phyloP scores from a whole-genome alignment of 2,888 invertebrate genomes.

The Lutraria lutraria region DNA sequence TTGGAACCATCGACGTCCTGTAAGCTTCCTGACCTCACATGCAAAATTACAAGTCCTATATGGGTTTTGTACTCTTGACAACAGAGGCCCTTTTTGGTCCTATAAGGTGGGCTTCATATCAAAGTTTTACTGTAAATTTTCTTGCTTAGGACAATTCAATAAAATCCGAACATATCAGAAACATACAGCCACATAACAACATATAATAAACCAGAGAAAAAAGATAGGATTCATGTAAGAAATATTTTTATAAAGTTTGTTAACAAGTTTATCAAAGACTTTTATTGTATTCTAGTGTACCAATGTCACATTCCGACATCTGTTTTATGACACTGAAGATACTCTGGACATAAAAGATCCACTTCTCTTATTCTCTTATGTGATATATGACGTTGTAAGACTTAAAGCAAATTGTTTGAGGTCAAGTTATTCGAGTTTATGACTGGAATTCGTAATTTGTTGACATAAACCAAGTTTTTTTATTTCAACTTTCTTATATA shows the following conservation, averaged over 20 bases:
- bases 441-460: neutral
- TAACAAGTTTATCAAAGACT: neutral
- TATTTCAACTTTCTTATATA: too few relatives aligned
- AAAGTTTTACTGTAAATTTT: too few relatives aligned
- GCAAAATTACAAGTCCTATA: too few relatives aligned
- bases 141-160: too few relatives aligned
- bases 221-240: neutral
- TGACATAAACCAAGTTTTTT: neutral
- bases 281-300: neutral
- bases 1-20: too few relatives aligned
- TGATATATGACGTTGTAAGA: neutral
- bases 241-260: neutral
- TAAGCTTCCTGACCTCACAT: too few relatives aligned
- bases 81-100: too few relatives aligned
- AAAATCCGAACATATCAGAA: too few relatives aligned
- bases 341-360: neutral
- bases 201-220: neutral
- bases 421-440: neutral
- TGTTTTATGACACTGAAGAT: neutral
- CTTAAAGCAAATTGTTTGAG: neutral
- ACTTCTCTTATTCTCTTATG: neutral
- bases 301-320: neutral
- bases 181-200: neutral
- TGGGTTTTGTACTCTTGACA: too few relatives aligned
- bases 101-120: too few relatives aligned